Conservation (phyloP, 2,797 vertebrate species). For the Rhinichthys osculus region DNA sequence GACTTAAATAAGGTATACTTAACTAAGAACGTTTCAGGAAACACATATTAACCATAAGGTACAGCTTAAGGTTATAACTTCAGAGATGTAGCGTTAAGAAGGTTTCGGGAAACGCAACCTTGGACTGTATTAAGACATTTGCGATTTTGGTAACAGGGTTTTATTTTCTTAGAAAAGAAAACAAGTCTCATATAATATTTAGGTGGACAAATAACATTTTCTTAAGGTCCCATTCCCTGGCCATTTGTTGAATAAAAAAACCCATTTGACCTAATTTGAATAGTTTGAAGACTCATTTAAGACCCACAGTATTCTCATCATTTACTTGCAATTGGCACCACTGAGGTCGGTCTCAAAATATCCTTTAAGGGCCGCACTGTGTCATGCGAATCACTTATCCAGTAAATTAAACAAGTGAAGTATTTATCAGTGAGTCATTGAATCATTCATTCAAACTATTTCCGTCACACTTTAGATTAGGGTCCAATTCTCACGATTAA, state of each 20-base stretch:
- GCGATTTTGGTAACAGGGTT: background rate
- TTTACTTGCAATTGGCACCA: constrained; percentile 54
- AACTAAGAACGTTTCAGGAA: no score
- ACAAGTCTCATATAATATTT: background rate
- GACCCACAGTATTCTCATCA: constrained; percentile 7
- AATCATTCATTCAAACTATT: no score
- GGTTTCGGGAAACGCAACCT: no score
- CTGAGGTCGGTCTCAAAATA: constrained; percentile 53
- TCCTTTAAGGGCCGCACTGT: constrained; percentile 46
- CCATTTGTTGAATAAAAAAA: background rate
- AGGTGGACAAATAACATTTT: background rate
- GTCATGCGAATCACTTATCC: constrained; percentile 47
- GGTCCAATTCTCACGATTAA: no score
- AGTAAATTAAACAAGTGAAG: background rate
- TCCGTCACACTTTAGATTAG: no score
- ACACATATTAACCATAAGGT: no score
- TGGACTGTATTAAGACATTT: background rate
- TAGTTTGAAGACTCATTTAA: background rate
- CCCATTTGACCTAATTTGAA: background rate
- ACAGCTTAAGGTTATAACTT: no score
- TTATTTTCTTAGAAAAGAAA: background rate
- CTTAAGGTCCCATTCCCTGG: background rate
- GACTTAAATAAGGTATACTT: no score
- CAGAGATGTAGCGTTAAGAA: no score
- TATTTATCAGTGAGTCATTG: background rate